Conservation (phyloP, 2,797 vertebrate genomes). For the Momotus momota region DNA sequence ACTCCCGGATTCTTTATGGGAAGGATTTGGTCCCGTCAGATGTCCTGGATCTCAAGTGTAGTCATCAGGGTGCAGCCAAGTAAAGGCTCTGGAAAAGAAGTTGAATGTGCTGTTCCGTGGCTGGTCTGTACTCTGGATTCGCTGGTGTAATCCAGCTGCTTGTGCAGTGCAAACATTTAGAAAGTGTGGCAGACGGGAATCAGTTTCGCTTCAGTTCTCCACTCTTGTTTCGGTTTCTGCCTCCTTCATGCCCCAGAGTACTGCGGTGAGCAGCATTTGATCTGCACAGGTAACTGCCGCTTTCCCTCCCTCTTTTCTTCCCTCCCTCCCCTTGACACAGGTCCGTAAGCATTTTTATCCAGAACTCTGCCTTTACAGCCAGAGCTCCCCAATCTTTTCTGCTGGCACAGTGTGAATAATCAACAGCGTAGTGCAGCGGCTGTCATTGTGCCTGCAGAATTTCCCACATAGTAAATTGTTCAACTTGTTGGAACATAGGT, state of each 20-base stretch:
- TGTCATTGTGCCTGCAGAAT: slow-evolving; percentile 37
- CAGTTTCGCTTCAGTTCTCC: slow-evolving; percentile 14
- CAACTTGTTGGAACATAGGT: slow-evolving; percentile 1
- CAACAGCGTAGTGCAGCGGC: neutral
- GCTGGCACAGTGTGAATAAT: slow-evolving; percentile 42
- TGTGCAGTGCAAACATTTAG: neutral
- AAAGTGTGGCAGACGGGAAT: neutral
- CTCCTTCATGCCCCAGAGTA: neutral
- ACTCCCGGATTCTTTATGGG: neutral
- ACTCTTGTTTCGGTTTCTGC: neutral
- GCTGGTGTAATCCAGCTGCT: neutral
- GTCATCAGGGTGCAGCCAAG: neutral
- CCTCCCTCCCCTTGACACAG: neutral
- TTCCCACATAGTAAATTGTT: slow-evolving; percentile 61
- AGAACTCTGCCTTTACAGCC: neutral
- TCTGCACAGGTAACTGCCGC: neutral
- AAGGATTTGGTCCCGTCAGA: neutral
- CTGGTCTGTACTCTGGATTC: neutral
- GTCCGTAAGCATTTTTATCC: neutral
- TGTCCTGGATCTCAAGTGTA: neutral
- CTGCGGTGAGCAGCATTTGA: neutral
- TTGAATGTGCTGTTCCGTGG: neutral
- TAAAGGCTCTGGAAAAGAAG: neutral
- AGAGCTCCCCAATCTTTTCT: slow-evolving; percentile 10
- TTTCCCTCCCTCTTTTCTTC: neutral